phyloP scores from a whole-genome alignment of 2,113 vertebrate species.

The Azemiops feae region DNA sequence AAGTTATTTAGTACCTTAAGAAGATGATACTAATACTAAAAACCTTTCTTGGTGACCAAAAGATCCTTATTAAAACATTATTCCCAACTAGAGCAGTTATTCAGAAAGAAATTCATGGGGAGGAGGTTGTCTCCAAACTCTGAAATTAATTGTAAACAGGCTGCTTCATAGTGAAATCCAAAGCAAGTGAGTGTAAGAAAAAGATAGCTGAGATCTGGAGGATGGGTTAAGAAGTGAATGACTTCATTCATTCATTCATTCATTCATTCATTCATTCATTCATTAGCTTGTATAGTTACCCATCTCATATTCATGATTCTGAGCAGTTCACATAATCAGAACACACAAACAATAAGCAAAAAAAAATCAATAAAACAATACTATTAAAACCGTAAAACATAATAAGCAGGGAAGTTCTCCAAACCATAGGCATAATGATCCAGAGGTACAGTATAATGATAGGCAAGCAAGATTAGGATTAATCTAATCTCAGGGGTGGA shows the following conservation, averaged over 20 bases:
- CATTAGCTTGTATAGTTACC: background rate
- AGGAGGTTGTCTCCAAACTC: background rate
- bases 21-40: background rate
- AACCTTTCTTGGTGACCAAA: background rate
- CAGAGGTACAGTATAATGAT: background rate
- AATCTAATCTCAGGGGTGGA: background rate
- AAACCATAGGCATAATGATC: background rate
- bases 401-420: background rate
- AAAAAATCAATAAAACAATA: background rate
- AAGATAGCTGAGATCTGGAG: background rate
- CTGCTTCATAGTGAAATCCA: background rate
- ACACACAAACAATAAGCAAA: background rate
- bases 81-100: background rate
- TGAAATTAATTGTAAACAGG: background rate
- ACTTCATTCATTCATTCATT: too few relatives aligned
- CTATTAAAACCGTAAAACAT: background rate
- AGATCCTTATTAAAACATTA: background rate
- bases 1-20: background rate
- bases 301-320: background rate
- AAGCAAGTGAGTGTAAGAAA: background rate
- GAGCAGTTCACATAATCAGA: background rate
- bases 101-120: background rate
- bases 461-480: background rate
- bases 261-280: background rate
- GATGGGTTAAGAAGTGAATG: background rate